Conservation (phyloP, 2,888 invertebrate species). For the Drosophila niveifrons region DNA sequence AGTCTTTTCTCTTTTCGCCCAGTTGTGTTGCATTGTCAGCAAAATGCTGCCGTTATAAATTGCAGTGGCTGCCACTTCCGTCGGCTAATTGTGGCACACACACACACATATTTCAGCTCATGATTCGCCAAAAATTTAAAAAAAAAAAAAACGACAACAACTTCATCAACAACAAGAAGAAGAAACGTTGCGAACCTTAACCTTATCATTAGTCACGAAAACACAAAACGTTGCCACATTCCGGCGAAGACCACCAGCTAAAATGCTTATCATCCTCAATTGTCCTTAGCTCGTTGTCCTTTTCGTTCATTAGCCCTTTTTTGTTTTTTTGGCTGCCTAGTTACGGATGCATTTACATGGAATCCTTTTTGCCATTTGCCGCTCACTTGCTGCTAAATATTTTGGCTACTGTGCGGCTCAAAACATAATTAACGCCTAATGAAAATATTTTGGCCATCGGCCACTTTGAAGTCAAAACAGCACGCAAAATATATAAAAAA, state of each 20-base stretch:
- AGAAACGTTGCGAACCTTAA: conserved; percentile 6
- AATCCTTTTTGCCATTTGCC: conserved; percentile 28
- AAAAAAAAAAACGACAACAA: background rate
- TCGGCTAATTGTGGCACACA: conserved; percentile 50
- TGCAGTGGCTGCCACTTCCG: conserved; percentile 57
- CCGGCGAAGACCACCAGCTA: conserved; percentile 38
- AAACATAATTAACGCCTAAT: conserved; percentile 73
- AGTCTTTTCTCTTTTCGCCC: conserved; percentile 22
- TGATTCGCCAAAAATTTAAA: conserved; percentile 40
- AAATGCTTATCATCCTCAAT: conserved; percentile 60
- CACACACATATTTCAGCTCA: background rate
- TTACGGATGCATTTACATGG: conserved; percentile 46
- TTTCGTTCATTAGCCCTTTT: conserved; percentile 48
- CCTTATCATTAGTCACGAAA: conserved; percentile 19
- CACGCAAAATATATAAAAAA: background rate
- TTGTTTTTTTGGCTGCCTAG: conserved; percentile 31
- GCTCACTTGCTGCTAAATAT: conserved; percentile 55
- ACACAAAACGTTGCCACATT: conserved; percentile 27
- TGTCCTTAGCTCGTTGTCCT: background rate
- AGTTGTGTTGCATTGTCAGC: conserved; percentile 60
- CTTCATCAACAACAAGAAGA: background rate
- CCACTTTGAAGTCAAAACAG: conserved; percentile 48
- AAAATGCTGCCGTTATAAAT: conserved; percentile 51
- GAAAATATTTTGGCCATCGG: conserved; percentile 64
- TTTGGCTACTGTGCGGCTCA: conserved; percentile 65